Evolutionary conservation across 1,140 invertebrate species (phyloP), one percentile per base, ranked within the genome.

Genomic region (Agrilus planipennis): DNA sequence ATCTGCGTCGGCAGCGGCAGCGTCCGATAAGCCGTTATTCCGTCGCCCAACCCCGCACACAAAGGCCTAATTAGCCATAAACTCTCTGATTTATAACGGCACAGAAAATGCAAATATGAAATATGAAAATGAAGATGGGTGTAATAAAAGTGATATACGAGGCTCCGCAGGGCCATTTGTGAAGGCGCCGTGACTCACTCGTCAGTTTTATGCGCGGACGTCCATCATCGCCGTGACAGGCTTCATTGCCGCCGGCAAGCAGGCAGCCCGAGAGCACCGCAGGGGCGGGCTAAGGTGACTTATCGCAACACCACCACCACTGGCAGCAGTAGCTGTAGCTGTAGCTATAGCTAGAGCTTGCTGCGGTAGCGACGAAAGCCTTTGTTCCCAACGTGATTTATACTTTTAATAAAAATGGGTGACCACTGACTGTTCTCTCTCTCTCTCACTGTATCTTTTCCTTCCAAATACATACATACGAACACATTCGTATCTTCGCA

Each of bases 61-160:
- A 71, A 71, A 70, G 68, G 70, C 69, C 72, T 75, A 75, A 75
- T 75, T 75, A 75, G 72, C 71, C 71, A 73, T 75, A 73, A 75
- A 73, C 68, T 70, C 64, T 61, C 65, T 73, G 71, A 73, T 73
- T 73, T 73, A 73, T 72, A 71, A 70, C 69, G 62, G 65, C 60
- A 58, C 57, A 62, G 60, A 62, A 72, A 71, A 72, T 77, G 76
- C 76, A 77, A 77, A 77, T 78, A 78, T 77, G 76, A 79, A 77
- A 78, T 79, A 79, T 79, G 76, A 78, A 79, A 78, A 79, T 79
- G 76, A 79, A 77, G 74, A 78, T 70, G 73, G 73, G 70, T 70
- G 73, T 77, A 76, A 78, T 78, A 78, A 79, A 78, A 76, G 75
- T 78, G 76, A 79, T 77, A 74, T 76, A 79, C 71, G 69, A 71